These are phyloP conservation scores for Conger conger DNA, from an alignment of 2,113 vertebrate genomes.

Conservation along the genomic window DNA sequence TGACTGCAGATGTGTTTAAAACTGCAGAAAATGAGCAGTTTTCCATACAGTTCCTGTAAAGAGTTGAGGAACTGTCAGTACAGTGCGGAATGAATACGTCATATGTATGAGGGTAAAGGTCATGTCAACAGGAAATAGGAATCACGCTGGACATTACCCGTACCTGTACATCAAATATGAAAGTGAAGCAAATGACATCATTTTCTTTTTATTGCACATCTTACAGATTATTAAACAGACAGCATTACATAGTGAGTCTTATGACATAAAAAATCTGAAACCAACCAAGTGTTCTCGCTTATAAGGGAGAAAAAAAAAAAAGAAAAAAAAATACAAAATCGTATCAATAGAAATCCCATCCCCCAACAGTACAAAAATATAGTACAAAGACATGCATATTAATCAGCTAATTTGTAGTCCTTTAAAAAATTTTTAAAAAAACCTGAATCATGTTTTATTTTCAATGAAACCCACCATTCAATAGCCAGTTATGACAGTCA, in stretches of 20 bases:
- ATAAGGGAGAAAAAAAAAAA: too few relatives aligned
- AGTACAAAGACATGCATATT: too few relatives aligned
- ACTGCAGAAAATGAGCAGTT: neutral
- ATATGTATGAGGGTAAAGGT: neutral
- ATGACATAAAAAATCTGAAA: neutral
- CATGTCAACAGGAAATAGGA: neutral
- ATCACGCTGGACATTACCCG: neutral
- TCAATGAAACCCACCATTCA: too few relatives aligned
- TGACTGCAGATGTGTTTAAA: neutral
- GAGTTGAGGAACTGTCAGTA: neutral
- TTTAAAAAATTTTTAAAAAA: too few relatives aligned
- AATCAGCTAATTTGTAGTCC: too few relatives aligned
- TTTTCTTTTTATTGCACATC: conserved; percentile 34
- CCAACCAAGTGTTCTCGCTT: conserved; percentile 59
- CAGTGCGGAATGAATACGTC: neutral
- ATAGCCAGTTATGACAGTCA: neutral
- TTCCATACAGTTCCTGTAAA: too few relatives aligned
- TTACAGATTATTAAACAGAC: conserved; percentile 1
- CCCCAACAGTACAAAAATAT: neutral
- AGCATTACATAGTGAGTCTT: conserved; percentile 63
- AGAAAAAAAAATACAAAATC: neutral
- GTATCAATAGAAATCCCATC: neutral
- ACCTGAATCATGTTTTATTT: too few relatives aligned
- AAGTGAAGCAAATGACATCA: conserved; percentile 26
- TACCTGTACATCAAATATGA: neutral